Conservation (phyloP, 2,888 invertebrate species). For the Reticulitermes lucifugus region DNA sequence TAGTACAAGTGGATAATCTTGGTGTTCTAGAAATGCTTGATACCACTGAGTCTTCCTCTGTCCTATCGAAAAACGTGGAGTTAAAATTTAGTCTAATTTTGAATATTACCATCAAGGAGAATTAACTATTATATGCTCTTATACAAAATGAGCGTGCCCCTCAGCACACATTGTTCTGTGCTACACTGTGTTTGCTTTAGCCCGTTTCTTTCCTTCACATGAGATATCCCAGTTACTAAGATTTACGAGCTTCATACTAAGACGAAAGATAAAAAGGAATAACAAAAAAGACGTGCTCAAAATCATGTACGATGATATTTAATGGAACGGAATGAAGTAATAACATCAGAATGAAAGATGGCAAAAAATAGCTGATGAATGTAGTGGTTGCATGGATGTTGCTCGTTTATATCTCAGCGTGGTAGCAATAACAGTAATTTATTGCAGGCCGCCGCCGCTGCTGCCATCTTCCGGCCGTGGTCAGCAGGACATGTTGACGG, state of each 20-base stretch:
- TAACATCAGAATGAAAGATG: slow-evolving; percentile 49
- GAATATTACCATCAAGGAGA: too few species aligned
- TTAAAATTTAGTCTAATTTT: too few species aligned
- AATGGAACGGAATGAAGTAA: slow-evolving; percentile 50
- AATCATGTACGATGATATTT: slow-evolving; percentile 43
- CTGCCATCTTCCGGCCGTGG: not conserved
- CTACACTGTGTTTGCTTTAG: not conserved
- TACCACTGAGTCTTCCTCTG: too few species aligned
- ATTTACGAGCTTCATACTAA: slow-evolving; percentile 8
- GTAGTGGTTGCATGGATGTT: slow-evolving; percentile 31
- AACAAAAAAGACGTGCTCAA: slow-evolving; percentile 25
- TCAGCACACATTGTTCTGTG: not conserved
- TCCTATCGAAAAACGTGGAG: too few species aligned
- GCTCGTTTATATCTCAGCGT: slow-evolving; percentile 24
- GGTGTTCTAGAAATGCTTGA: too few species aligned
- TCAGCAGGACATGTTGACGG: slow-evolving; percentile 22
- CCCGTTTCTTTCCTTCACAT: not conserved
- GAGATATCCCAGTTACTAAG: slow-evolving; percentile 17
- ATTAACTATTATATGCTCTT: not conserved
- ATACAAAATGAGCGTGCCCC: not conserved
- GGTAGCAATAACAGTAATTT: slow-evolving; percentile 30
- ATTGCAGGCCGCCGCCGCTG: not conserved
- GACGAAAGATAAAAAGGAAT: not conserved
- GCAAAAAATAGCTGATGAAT: slow-evolving; percentile 39
- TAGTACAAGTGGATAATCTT: too few species aligned